A percentile compares a stretch with the other conserved stretches of the same genome.
phyloP scores from a whole-genome alignment of 1,140 invertebrate species.

The Trachymyrmex cornetzi region DNA sequence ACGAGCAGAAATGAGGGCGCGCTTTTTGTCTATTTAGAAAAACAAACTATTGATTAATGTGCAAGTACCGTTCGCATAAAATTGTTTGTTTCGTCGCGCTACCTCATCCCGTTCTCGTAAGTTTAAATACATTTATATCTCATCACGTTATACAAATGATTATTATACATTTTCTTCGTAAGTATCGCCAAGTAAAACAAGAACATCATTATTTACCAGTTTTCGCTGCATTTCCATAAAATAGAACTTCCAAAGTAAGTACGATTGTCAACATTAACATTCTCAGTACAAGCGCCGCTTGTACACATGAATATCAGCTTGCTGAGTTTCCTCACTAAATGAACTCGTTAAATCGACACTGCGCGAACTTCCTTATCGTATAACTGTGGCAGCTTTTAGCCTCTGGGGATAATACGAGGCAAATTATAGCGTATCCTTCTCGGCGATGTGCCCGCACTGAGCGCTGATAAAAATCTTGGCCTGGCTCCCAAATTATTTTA shows the following conservation, averaged over 20 bases:
- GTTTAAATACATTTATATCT: constrained; percentile 34
- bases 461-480: constrained; percentile 49
- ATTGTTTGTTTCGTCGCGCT: constrained; percentile 12
- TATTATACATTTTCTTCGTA: constrained; percentile 20
- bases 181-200: constrained; percentile 38
- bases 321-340: constrained; percentile 25
- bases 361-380: constrained; percentile 58
- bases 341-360: constrained; percentile 66
- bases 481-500: constrained; percentile 40
- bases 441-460: not conserved
- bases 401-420: constrained; percentile 47
- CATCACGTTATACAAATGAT: constrained; percentile 38
- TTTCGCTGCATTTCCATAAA: constrained; percentile 16
- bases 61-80: constrained; percentile 18
- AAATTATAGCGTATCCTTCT: constrained; percentile 39
- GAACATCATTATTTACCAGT: constrained; percentile 36
- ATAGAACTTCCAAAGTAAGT: constrained; percentile 41
- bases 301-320: constrained; percentile 9
- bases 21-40: constrained; percentile 14
- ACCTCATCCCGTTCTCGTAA: not conserved
- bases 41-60: constrained; percentile 32
- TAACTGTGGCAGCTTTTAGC: constrained; percentile 35
- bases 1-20: not conserved
- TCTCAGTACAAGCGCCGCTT: constrained; percentile 6
- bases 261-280: constrained; percentile 48